Evolutionary conservation across 2,113 vertebrate genomes (phyloP).

Genomic region (Bubo scandiacus): DNA sequence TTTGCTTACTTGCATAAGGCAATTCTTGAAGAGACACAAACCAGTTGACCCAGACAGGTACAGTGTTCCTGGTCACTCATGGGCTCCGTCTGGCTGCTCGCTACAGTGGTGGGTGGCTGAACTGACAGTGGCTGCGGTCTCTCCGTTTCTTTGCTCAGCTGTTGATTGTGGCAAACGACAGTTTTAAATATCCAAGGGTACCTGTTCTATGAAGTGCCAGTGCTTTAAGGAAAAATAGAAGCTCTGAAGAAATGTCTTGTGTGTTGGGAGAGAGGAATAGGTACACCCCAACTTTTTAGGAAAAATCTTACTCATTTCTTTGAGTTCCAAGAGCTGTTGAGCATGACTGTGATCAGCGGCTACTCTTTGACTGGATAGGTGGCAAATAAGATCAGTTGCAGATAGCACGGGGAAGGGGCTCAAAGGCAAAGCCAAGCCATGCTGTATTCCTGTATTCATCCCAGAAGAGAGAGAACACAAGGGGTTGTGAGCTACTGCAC

Average conservation of each 20-base stretch:
- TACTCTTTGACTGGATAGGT: not conserved
- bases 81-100: not conserved
- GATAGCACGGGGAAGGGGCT: not conserved
- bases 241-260: not conserved
- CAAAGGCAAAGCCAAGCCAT: not conserved
- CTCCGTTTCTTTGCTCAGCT: not conserved
- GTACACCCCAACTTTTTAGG: not conserved
- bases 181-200: not conserved
- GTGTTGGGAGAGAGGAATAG: not conserved
- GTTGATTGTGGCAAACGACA: not conserved
- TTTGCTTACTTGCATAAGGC: not conserved
- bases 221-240: not conserved
- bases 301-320: not conserved
- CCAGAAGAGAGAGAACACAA: not conserved
- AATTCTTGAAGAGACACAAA: not conserved
- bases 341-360: rapidly evolving
- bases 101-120: not conserved
- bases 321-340: not conserved
- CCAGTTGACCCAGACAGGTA: not conserved
- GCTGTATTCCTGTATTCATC: no score
- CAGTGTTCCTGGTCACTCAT: not conserved
- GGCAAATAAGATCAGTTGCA: not conserved
- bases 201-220: not conserved
- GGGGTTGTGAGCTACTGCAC: not conserved
- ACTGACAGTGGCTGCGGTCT: not conserved